Conservation (phyloP, 2,797 vertebrate species). For the Pterois miles region DNA sequence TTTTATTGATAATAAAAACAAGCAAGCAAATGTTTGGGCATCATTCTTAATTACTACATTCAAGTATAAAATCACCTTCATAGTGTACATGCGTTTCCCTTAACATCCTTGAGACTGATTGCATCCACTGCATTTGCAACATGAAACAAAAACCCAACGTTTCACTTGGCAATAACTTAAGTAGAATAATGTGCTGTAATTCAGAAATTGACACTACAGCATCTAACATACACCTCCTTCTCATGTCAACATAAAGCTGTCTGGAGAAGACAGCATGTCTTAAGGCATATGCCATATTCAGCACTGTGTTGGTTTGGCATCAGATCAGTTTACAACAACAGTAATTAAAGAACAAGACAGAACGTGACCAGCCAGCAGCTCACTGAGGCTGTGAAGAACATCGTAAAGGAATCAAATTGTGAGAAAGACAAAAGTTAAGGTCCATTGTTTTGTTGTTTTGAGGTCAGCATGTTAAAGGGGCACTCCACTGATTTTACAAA, state of each 20-base stretch:
- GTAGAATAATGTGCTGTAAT: neutral
- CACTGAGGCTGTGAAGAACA: neutral
- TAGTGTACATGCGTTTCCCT: conserved; percentile 67
- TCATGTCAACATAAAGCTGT: neutral
- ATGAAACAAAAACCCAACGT: conserved; percentile 13
- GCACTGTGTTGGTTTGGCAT: neutral
- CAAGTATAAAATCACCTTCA: conserved; percentile 74
- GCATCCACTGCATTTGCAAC: neutral
- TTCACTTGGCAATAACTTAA: conserved; percentile 36
- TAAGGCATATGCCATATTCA: neutral
- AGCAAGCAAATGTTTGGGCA: conserved; percentile 29
- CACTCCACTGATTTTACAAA: neutral
- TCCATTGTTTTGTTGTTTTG: neutral
- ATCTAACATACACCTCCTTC: neutral
- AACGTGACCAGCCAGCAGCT: neutral
- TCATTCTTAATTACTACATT: conserved; percentile 55
- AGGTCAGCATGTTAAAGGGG: neutral
- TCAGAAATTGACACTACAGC: conserved; percentile 20
- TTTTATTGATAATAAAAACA: conserved; percentile 73
- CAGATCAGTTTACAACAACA: neutral
- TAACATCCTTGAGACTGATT: conserved; percentile 56
- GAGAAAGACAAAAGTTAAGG: neutral
- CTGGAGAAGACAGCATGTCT: neutral
- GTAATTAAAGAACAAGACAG: neutral
- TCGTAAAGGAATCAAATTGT: no score